Base-by-base conservation (phyloP, 2,797 vertebrate genomes). In the Hypotaenidia okinawae region DNA sequence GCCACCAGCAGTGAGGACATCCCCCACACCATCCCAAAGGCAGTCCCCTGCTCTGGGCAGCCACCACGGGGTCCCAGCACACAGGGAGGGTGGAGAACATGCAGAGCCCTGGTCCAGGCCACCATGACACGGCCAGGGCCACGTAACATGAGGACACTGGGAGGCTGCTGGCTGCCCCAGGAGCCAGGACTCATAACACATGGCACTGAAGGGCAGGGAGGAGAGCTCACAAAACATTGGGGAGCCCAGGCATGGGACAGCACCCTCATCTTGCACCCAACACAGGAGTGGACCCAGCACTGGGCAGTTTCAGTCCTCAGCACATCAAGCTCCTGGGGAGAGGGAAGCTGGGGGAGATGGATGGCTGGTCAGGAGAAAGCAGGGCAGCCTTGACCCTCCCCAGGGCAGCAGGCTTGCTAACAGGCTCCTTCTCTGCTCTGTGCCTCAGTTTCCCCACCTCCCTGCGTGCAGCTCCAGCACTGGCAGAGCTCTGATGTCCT, bases 121-220 rank as follows among this genome's bases (percentile, higher is more conserved):
- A 85, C 63, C 1, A 1, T 3, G 1, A 75, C 25, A 58, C 80
- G 68, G 93, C 84, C 51, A 35, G 79, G 70, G 90, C 95, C 87
- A 85, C 96, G 97, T 97, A 97, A 97, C 87, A 67, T 5, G 12
- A 97, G 96, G 51, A 35, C 4, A 76, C 96, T 96, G 98, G 98
- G 21, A 97, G 92, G 93, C 61, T 75, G 95, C 86, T 24, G 16
- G n/a, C 94, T 85, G 92, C 70, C 55, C 82, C 10, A 2, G 76
- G 88, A 97, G 82, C 90, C 93, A 1, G 96, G 97, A 98, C 97
- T 98, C 98, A 97, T 97, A 98, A 98, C 97, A 97, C 85, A 79
- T 90, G 2, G 86, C 58, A 97, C 89, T 41, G 16, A 76, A 47
- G 93, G 72, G 16, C 28, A 1, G 69, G 74, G 91, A 82, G 66